phyloP scores from a whole-genome alignment of 2,888 invertebrate species.

The Hypsopygia costalis region DNA sequence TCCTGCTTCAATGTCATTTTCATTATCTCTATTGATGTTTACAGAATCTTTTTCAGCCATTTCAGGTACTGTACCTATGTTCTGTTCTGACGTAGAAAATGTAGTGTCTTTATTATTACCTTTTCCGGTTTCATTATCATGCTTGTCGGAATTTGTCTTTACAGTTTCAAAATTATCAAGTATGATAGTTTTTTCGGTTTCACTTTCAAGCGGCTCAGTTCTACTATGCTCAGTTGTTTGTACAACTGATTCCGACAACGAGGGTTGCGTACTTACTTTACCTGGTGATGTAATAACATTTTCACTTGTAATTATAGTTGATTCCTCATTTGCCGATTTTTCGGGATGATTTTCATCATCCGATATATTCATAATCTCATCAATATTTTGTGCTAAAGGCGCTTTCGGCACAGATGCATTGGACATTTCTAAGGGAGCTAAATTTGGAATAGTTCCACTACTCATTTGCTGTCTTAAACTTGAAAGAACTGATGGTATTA shows the following conservation, averaged over 20 bases:
- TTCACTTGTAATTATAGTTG: background rate
- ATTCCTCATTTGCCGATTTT: background rate
- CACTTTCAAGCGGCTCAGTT: background rate
- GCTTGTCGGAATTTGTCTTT: background rate
- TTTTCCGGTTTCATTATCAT: background rate
- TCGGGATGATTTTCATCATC: slow-evolving; percentile 12
- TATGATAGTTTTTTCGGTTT: background rate
- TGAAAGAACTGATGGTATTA: background rate
- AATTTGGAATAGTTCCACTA: background rate
- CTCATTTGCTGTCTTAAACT: background rate
- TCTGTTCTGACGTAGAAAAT: background rate
- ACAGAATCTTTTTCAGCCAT: background rate
- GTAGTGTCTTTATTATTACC: background rate
- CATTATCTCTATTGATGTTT: background rate
- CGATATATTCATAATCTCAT: slow-evolving; percentile 12
- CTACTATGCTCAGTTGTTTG: background rate
- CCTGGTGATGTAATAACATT: background rate
- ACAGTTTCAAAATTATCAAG: background rate
- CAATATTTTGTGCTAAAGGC: background rate
- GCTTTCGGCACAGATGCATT: background rate
- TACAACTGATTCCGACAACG: no score
- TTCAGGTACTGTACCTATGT: background rate
- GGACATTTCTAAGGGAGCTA: background rate
- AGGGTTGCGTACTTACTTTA: background rate
- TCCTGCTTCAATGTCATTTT: background rate